Conservation (phyloP, 2,797 vertebrate genomes). For the Poecilia picta region DNA sequence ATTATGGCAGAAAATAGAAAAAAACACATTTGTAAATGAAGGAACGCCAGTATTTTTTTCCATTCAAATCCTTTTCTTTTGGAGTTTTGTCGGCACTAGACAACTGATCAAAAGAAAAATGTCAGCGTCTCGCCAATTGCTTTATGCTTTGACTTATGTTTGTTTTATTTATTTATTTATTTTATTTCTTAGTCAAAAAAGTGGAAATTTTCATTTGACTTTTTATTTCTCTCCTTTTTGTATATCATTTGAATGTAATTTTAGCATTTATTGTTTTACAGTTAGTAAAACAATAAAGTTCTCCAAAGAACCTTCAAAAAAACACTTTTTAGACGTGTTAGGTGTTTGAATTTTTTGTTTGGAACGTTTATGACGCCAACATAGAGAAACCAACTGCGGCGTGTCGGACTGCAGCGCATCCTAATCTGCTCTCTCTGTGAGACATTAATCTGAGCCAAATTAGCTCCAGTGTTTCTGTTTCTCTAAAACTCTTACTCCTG, state of each 20-base stretch:
- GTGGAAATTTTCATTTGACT: neutral
- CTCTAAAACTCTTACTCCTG: neutral
- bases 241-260: too few relatives aligned
- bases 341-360: neutral
- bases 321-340: neutral
- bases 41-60: neutral
- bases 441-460: slow-evolving; percentile 40
- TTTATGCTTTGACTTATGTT: neutral
- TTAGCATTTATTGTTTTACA: too few relatives aligned
- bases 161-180: neutral
- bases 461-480: slow-evolving; percentile 19
- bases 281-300: neutral
- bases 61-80: neutral
- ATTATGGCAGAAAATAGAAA: neutral
- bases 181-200: neutral
- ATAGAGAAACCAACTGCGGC: neutral
- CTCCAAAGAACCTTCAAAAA: neutral
- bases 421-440: slow-evolving; percentile 18
- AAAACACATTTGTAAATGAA: neutral
- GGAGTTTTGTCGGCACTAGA: neutral
- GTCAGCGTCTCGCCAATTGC: neutral
- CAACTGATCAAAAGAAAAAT: neutral
- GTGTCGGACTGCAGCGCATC: slow-evolving; percentile 21
- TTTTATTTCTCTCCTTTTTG: neutral
- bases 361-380: neutral